Conservation (phyloP, 1,140 invertebrate genomes). For the Halesus radiatus region DNA sequence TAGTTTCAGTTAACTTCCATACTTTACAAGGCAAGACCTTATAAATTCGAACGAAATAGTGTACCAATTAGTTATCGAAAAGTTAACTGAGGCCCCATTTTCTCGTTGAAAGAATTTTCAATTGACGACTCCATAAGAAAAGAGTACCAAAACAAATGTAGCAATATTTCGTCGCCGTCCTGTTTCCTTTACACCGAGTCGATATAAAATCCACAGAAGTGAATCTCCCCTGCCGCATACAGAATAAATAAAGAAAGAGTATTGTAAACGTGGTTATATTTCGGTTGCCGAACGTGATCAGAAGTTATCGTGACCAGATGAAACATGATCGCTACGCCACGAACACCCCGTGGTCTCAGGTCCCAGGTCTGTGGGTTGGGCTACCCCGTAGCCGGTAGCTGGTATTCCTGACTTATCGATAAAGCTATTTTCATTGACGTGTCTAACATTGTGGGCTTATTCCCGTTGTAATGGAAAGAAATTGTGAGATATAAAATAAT, state of each 20-base stretch:
- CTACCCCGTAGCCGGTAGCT: not conserved
- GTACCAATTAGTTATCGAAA: too few species aligned
- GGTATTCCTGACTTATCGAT: conserved; percentile 7
- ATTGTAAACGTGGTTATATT: conserved; percentile 6
- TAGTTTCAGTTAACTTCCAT: too few species aligned
- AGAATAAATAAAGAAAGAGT: conserved; percentile 1
- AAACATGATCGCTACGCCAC: not conserved
- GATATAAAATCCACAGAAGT: not conserved
- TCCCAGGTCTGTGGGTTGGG: too few species aligned
- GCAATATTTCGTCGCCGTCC: too few species aligned
- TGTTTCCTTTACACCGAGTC: not conserved
- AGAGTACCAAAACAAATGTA: too few species aligned
- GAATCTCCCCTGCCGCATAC: not conserved
- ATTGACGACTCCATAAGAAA: too few species aligned
- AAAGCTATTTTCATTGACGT: not conserved
- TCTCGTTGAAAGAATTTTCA: too few species aligned
- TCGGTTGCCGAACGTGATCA: conserved; percentile 5
- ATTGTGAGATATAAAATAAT: not conserved
- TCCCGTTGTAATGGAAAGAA: not conserved
- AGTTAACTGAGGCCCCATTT: too few species aligned
- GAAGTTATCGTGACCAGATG: conserved; percentile 20
- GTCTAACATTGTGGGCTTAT: not conserved
- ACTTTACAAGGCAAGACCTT: too few species aligned
- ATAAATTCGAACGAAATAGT: too few species aligned
- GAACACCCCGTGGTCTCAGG: not conserved